Conservation (phyloP, 2,888 invertebrate genomes). For the Druceiella hillmani region DNA sequence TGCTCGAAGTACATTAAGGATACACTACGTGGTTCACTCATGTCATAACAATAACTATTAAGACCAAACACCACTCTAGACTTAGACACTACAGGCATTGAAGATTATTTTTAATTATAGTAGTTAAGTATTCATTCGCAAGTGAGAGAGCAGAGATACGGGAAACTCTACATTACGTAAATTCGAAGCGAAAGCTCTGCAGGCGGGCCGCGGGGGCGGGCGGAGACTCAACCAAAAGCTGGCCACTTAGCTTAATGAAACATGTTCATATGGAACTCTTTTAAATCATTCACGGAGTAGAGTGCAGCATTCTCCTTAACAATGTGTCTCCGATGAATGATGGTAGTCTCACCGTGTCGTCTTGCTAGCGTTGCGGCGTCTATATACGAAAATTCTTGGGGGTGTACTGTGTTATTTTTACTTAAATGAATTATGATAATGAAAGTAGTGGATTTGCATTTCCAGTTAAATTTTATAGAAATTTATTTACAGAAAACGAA, state of each 20-base stretch:
- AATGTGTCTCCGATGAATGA: neutral
- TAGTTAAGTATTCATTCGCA: too few species aligned
- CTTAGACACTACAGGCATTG: too few species aligned
- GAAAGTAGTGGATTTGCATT: too few species aligned
- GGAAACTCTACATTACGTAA: slow-evolving; percentile 52
- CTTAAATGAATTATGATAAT: too few species aligned
- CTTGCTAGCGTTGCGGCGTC: slow-evolving; percentile 28
- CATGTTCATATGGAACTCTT: slow-evolving; percentile 46
- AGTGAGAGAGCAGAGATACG: too few species aligned
- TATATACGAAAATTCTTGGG: slow-evolving; percentile 12
- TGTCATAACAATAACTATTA: too few species aligned
- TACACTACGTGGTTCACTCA: too few species aligned
- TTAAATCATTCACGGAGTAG: slow-evolving; percentile 1
- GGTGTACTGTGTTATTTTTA: neutral
- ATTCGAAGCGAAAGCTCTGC: slow-evolving; percentile 29
- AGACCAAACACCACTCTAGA: too few species aligned
- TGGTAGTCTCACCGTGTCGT: slow-evolving; percentile 39
- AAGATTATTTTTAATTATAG: too few species aligned
- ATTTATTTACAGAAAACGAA: too few species aligned
- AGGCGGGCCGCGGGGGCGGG: slow-evolving; percentile 5
- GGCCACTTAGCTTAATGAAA: slow-evolving; percentile 56
- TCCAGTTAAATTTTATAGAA: too few species aligned
- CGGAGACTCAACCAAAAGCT: slow-evolving; percentile 43
- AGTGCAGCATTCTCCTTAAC: neutral
- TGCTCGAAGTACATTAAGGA: too few species aligned